Conservation (phyloP, 2,888 invertebrate genomes). For the Polietes domitor region DNA sequence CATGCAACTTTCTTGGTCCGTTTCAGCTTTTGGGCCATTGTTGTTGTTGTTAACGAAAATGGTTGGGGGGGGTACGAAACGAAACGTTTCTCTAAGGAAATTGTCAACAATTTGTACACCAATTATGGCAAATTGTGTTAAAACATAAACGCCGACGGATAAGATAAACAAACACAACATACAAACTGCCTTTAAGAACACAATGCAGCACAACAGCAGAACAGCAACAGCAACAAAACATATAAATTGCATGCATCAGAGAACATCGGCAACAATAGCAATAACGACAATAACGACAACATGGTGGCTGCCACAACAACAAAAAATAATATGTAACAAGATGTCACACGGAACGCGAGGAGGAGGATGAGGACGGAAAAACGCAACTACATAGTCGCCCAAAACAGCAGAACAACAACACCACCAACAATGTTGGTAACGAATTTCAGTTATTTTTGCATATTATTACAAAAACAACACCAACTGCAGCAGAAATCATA, state of each 20-base stretch:
- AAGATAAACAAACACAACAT: constrained; percentile 47
- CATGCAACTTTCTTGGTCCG: neutral
- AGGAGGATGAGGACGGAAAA: neutral
- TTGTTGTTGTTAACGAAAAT: neutral
- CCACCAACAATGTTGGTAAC: neutral
- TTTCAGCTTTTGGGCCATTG: neutral
- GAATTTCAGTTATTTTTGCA: constrained; percentile 45
- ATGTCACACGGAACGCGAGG: constrained; percentile 55
- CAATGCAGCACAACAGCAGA: neutral
- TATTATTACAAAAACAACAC: constrained; percentile 22
- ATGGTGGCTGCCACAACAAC: constrained; percentile 38
- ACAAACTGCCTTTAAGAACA: neutral
- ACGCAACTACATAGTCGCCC: constrained; percentile 41
- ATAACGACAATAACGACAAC: constrained; percentile 5
- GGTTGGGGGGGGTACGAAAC: neutral
- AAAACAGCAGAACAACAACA: neutral
- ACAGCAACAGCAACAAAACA: constrained; percentile 35
- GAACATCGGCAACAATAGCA: constrained; percentile 62
- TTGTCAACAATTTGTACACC: constrained; percentile 67
- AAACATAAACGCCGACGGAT: constrained; percentile 64
- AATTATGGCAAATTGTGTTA: constrained; percentile 68
- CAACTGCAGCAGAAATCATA: constrained; percentile 44
- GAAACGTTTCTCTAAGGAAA: constrained; percentile 60
- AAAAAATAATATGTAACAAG: constrained; percentile 44
- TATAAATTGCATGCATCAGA: constrained; percentile 62